These are phyloP conservation scores for Laticauda laticaudata DNA, from an alignment of 2,113 vertebrate genomes.

Conservation along the genomic window DNA sequence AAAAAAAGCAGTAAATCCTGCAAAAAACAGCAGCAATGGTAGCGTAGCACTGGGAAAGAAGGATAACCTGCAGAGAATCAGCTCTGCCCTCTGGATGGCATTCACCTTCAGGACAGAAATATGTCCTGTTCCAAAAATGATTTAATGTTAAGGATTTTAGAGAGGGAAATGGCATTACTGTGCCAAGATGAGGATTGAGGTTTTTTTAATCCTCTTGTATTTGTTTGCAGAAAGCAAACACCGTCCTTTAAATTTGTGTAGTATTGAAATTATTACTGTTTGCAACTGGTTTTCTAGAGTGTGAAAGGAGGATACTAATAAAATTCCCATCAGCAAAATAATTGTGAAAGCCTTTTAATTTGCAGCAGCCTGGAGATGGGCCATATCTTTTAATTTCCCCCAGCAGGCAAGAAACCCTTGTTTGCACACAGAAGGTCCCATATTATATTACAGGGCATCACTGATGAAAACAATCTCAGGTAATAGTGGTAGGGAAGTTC, in stretches of 20 bases:
- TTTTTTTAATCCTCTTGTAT: not conserved
- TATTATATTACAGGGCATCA: not conserved
- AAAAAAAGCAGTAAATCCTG: conserved; percentile 19
- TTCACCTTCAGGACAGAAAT: conserved; percentile 19
- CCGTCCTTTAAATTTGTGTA: not conserved
- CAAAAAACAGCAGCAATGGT: conserved; percentile 15
- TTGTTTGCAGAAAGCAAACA: conserved; percentile 1
- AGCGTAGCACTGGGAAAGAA: conserved; percentile 22
- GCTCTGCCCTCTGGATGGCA: conserved; percentile 30
- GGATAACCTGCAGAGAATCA: conserved; percentile 26
- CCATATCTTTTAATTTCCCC: not conserved
- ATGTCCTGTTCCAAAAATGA: conserved; percentile 7
- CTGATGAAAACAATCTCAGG: not conserved
- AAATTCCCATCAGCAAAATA: not conserved
- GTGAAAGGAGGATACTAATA: not conserved
- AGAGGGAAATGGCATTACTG: not conserved
- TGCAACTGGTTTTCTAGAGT: not conserved
- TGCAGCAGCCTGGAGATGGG: not conserved
- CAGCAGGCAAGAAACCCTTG: not conserved
- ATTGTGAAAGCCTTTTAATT: conserved; percentile 3
- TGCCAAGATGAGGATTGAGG: not conserved
- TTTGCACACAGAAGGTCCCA: not conserved
- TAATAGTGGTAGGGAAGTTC: not conserved
- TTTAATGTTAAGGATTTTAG: conserved; percentile 1
- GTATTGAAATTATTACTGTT: not conserved